Percentiles rank a stretch among this genome's conserved stretches.
Evolutionary conservation across 1,140 invertebrate species (phyloP).

Genomic region (Stegodyphus mimosarum): DNA sequence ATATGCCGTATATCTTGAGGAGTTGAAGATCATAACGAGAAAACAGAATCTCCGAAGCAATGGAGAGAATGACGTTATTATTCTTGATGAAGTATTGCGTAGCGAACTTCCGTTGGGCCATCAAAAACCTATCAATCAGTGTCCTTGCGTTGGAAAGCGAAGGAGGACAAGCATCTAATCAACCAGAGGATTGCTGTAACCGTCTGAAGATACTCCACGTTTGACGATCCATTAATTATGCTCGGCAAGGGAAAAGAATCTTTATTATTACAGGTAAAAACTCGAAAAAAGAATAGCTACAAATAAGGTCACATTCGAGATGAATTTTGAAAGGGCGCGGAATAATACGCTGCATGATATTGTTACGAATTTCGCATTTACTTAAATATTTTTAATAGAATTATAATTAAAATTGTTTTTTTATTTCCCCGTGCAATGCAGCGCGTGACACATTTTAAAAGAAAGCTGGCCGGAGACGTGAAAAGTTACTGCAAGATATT

Average conservation of each 20-base stretch:
- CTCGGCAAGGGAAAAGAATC: background rate
- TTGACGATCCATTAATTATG: constrained; percentile 31
- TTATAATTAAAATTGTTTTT: too few relatives aligned
- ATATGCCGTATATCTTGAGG: background rate
- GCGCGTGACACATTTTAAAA: too few relatives aligned
- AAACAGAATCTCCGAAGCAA: background rate
- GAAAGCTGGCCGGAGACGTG: too few relatives aligned
- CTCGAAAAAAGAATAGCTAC: too few relatives aligned
- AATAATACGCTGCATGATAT: too few relatives aligned
- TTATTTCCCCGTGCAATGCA: too few relatives aligned
- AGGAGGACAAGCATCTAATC: constrained; percentile 31
- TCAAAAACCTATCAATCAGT: constrained; percentile 45
- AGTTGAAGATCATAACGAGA: background rate
- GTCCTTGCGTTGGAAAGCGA: background rate
- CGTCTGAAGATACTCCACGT: background rate
- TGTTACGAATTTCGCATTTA: too few relatives aligned
- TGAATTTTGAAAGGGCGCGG: too few relatives aligned
- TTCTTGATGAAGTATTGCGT: background rate
- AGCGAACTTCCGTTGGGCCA: background rate
- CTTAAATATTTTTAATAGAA: too few relatives aligned
- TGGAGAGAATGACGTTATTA: background rate
- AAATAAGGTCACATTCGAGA: too few relatives aligned
- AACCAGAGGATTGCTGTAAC: constrained; percentile 10
- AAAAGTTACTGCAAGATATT: too few relatives aligned
- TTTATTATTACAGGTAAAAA: constrained; percentile 25